Evolutionary conservation across 1,140 invertebrate genomes (phyloP), one percentile per base, ranked within the genome.

Genomic region (Agrilus planipennis): DNA sequence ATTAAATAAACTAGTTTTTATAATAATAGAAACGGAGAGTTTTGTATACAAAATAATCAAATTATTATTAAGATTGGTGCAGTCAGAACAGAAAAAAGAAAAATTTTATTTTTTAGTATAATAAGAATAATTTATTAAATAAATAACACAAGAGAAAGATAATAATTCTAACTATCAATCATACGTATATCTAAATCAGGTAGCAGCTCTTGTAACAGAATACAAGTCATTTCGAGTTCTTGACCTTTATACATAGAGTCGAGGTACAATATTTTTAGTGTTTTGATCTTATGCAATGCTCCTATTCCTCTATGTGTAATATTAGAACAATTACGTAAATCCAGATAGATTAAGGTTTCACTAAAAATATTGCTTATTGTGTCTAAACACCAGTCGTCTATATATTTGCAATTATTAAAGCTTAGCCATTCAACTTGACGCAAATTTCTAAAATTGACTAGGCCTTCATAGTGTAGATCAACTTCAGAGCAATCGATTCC

Each of bases 321-420:
- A 14, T 67, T 60, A 6, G 67, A 62, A 55, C 83, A 86, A 30
- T 73, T 67, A 42, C 77, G 77, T 2, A 90, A 52, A 61, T 90
- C 83, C 4, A 90, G 60, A 45, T 83, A 73, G 52, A 86, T 70
- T 15, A 90, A 53, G 11, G 60, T 65, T 11, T 72, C 58, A 34
- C 54, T 58, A 43, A 74, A 76, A n/a, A 73, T 60, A 23, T 68
- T 61, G 19, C 67, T 58, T 18, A 88, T 60, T 44, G 69, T 68
- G 55, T 83, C 79, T 34, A 89, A 45, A 42, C 71, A 76, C 81
- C 83, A 90, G 55, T 89, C 84, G 64, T 89, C 76, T 37, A 89
- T 65, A 27, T 68, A 49, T 30, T 58, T 49, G 46, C 78, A 79
- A 35, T 74, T 68, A 46, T 62, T 68, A 18, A 89, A 63, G 45